These are phyloP conservation scores for Psammodynastes pulverulentus DNA, from an alignment of 2,113 vertebrate species.

Conservation along the genomic window DNA sequence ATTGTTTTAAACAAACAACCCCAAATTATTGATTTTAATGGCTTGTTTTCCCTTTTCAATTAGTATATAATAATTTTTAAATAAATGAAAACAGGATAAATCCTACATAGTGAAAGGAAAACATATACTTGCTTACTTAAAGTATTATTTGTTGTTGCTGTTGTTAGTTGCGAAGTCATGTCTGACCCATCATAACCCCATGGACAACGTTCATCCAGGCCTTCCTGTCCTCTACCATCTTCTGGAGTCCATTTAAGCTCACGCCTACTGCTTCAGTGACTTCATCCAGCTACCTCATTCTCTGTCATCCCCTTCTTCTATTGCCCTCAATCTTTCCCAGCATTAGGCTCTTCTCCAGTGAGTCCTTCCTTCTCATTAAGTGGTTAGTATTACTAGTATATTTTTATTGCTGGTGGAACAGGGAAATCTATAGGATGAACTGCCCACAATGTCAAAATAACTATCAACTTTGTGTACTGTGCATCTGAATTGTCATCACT, in stretches of 20 bases:
- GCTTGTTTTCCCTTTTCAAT: background rate
- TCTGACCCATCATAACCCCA: too few relatives aligned
- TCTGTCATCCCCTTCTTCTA: too few relatives aligned
- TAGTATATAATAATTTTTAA: background rate
- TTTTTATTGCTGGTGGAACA: background rate
- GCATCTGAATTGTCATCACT: background rate
- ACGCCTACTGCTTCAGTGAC: too few relatives aligned
- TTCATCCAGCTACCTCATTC: too few relatives aligned
- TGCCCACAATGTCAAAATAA: background rate
- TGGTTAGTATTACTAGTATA: background rate
- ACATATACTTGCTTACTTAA: background rate
- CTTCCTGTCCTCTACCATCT: too few relatives aligned
- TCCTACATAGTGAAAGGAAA: background rate
- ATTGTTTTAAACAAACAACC: background rate
- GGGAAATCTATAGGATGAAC: background rate
- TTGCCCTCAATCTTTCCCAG: too few relatives aligned
- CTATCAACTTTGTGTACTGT: background rate
- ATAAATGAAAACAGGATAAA: background rate
- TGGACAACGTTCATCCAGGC: too few relatives aligned
- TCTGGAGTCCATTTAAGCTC: too few relatives aligned
- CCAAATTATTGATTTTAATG: background rate
- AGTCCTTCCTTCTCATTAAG: too few relatives aligned
- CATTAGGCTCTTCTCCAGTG: too few relatives aligned
- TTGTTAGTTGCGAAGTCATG: too few relatives aligned
- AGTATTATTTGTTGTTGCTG: too few relatives aligned